phyloP scores from a whole-genome alignment of 1,140 invertebrate species.

The Patella vulgata region DNA sequence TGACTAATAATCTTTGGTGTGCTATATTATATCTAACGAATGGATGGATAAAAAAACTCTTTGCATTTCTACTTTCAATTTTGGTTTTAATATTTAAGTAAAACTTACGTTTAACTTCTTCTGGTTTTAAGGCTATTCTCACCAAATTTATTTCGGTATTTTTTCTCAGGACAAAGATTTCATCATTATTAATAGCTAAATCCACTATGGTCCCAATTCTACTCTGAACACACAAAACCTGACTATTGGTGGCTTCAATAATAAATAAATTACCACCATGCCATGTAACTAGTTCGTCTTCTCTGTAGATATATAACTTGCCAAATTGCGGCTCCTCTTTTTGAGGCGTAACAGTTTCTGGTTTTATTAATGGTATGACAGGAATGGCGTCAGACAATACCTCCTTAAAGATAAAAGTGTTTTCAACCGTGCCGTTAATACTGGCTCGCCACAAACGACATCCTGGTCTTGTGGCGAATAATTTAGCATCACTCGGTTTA shows the following conservation, averaged over 20 bases:
- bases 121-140: constrained; percentile 44
- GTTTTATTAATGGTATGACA: constrained; percentile 40
- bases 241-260: constrained; percentile 75
- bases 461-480: constrained; percentile 82
- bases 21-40: too few species aligned
- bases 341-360: constrained; percentile 15
- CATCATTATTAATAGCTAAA: constrained; percentile 74
- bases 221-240: constrained; percentile 65
- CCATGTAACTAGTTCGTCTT: constrained; percentile 79
- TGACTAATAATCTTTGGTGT: too few species aligned
- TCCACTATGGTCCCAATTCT: constrained; percentile 68
- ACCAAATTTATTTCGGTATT: constrained; percentile 51
- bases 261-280: constrained; percentile 78
- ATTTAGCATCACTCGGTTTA: constrained; percentile 62
- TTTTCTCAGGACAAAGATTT: constrained; percentile 79
- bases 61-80: too few species aligned
- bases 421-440: constrained; percentile 78
- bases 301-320: constrained; percentile 75
- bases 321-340: constrained; percentile 72
- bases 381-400: constrained; percentile 63
- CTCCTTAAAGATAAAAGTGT: constrained; percentile 85
- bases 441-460: constrained; percentile 84
- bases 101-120: constrained; percentile 21
- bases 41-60: too few species aligned
- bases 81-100: too few species aligned